phyloP scores from a whole-genome alignment of 2,888 invertebrate species.

The Saturnia japonica region DNA sequence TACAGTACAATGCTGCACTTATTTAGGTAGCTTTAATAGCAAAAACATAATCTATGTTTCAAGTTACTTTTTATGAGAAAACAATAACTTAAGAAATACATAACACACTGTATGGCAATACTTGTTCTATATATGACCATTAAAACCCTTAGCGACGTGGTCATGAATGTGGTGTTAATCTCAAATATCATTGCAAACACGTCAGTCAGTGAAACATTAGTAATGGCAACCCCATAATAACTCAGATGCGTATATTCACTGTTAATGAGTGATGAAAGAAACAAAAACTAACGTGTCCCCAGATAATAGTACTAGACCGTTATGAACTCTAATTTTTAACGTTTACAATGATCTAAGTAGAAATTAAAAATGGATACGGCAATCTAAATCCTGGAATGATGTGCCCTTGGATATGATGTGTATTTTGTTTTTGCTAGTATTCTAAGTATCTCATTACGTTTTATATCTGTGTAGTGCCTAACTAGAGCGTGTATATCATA shows the following conservation, averaged over 20 bases:
- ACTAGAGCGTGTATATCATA: no score
- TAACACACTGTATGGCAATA: not conserved
- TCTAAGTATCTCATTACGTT: no score
- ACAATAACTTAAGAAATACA: not conserved
- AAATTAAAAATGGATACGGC: constrained; percentile 32
- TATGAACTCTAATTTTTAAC: constrained; percentile 47
- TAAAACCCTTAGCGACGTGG: not conserved
- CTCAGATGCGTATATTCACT: not conserved
- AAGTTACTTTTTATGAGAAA: no score
- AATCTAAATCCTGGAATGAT: constrained; percentile 16
- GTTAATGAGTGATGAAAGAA: constrained; percentile 33
- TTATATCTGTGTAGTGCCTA: no score
- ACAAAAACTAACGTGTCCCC: constrained; percentile 39
- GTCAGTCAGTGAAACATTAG: not conserved
- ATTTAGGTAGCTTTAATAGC: no score
- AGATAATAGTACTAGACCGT: constrained; percentile 46
- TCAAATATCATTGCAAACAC: not conserved
- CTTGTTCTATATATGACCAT: not conserved
- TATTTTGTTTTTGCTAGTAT: no score
- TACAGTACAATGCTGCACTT: no score
- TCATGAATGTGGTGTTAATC: not conserved
- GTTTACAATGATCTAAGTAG: constrained; percentile 25
- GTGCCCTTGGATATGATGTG: no score
- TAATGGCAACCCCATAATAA: not conserved
- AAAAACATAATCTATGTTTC: no score